A percentile compares a stretch with the other conserved stretches of the same genome.
Evolutionary conservation across 2,888 invertebrate genomes (phyloP).

Genomic region (Meliscaeva auricollis): DNA sequence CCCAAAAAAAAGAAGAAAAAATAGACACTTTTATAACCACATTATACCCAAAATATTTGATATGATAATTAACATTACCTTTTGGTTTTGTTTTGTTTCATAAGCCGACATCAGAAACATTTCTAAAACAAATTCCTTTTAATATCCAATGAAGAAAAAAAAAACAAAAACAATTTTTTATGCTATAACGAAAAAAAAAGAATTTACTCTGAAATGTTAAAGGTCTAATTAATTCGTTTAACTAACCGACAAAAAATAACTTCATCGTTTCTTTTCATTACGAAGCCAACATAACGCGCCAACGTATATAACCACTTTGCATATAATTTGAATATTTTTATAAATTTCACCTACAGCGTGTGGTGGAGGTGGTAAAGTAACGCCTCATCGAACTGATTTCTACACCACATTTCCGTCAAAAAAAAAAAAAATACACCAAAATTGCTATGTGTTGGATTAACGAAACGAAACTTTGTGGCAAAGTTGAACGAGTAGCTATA

Average conservation of each 20-base stretch:
- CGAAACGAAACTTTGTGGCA: slow-evolving; percentile 27
- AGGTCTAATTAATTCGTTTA: slow-evolving; percentile 35
- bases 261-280: slow-evolving; percentile 30
- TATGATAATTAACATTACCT: too few species aligned
- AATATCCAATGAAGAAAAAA: not conserved
- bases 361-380: not conserved
- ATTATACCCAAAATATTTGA: too few species aligned
- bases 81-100: too few species aligned
- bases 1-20: too few species aligned
- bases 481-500: slow-evolving; percentile 17
- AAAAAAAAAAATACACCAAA: slow-evolving; percentile 26
- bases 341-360: slow-evolving; percentile 7
- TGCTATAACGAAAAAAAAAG: slow-evolving; percentile 14
- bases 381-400: slow-evolving; percentile 15
- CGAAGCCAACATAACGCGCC: slow-evolving; percentile 23
- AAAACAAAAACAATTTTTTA: slow-evolving; percentile 14
- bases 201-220: slow-evolving; percentile 7
- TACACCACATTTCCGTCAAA: slow-evolving; percentile 28
- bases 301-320: slow-evolving; percentile 47
- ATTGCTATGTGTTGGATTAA: slow-evolving; percentile 4
- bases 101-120: too few species aligned
- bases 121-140: not conserved
- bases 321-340: slow-evolving; percentile 49
- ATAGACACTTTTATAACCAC: too few species aligned
- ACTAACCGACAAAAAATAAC: slow-evolving; percentile 19